Evolutionary conservation across 1,140 invertebrate species (phyloP).

Genomic region (Ericerus pela): DNA sequence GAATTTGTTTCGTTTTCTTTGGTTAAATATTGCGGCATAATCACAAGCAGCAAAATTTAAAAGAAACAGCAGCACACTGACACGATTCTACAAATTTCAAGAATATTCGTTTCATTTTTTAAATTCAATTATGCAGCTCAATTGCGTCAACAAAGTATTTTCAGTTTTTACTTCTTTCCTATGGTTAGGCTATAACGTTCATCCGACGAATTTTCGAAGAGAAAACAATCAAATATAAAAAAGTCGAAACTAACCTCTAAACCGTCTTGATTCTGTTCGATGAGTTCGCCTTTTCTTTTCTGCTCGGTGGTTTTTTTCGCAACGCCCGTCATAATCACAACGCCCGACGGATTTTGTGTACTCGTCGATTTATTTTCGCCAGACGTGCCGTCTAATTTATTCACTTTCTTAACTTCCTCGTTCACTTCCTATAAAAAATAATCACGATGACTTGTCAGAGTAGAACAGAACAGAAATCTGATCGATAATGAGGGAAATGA

Average conservation of each 20-base stretch:
- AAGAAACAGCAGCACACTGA: too few species aligned
- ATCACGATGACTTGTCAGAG: background rate
- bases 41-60: too few species aligned
- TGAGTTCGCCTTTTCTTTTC: slow-evolving; percentile 75
- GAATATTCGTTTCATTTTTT: too few species aligned
- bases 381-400: slow-evolving; percentile 47
- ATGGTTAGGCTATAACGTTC: background rate
- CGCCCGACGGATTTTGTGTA: slow-evolving; percentile 31
- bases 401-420: slow-evolving; percentile 82
- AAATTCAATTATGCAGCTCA: too few species aligned
- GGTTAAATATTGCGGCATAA: too few species aligned
- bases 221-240: background rate
- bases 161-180: too few species aligned
- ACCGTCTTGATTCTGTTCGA: slow-evolving; percentile 94
- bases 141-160: too few species aligned
- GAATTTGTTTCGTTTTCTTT: too few species aligned
- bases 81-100: too few species aligned
- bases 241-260: slow-evolving; percentile 45
- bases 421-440: slow-evolving; percentile 42
- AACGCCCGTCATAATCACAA: slow-evolving; percentile 76
- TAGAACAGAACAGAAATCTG: background rate
- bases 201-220: background rate
- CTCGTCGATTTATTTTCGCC: slow-evolving; percentile 14
- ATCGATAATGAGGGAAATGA: too few species aligned
- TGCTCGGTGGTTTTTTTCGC: slow-evolving; percentile 71